phyloP scores from a whole-genome alignment of 2,113 vertebrate genomes.

The Hoplias malabaricus region DNA sequence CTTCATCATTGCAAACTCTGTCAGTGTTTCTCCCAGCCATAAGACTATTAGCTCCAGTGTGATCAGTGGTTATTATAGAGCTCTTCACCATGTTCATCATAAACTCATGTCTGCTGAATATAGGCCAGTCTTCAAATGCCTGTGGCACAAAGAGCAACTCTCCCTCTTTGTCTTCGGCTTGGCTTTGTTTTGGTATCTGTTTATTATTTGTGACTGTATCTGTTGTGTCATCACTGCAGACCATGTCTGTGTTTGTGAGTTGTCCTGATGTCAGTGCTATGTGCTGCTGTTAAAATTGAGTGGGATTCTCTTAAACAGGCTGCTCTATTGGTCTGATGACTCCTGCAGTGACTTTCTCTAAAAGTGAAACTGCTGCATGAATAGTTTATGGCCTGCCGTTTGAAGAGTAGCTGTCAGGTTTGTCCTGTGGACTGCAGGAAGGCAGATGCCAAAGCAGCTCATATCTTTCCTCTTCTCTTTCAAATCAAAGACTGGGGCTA shows the following conservation, averaged over 20 bases:
- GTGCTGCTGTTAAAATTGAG: conserved; percentile 57
- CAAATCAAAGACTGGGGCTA: conserved; percentile 13
- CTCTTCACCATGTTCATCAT: background rate
- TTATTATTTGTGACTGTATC: background rate
- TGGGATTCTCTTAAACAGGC: conserved; percentile 70
- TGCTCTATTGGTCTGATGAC: conserved; percentile 75
- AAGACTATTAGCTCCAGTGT: background rate
- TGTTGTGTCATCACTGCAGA: background rate
- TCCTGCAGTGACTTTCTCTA: conserved; percentile 72
- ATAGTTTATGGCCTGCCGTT: conserved; percentile 75
- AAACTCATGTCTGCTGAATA: conserved; percentile 9
- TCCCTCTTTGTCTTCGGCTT: background rate
- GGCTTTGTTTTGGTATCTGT: background rate
- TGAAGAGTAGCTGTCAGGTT: conserved; percentile 74
- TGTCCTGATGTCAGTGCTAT: background rate
- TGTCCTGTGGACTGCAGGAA: conserved; percentile 69
- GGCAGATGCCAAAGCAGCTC: conserved; percentile 57
- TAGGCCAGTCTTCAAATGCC: conserved; percentile 29
- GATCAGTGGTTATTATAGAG: background rate
- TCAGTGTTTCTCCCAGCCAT: background rate
- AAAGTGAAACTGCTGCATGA: conserved; percentile 68
- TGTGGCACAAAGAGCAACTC: background rate
- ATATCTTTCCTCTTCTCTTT: conserved; percentile 49
- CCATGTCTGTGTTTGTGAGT: background rate
- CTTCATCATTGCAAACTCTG: background rate